Percentiles rank a stretch among this genome's conserved stretches.
phyloP scores from a whole-genome alignment of 2,888 invertebrate species.

The Limnephilus lunatus region DNA sequence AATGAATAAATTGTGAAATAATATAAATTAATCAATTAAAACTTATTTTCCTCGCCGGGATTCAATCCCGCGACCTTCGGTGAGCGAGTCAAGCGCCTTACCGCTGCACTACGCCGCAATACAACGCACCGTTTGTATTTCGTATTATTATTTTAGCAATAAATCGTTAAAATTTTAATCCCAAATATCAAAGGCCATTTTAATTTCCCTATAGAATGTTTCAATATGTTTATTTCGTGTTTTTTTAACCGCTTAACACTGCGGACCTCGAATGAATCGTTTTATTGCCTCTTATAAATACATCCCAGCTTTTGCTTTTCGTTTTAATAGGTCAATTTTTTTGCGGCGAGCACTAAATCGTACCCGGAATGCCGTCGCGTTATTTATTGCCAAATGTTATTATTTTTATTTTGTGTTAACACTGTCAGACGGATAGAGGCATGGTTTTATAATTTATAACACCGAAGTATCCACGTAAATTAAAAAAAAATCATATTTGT shows the following conservation, averaged over 20 bases:
- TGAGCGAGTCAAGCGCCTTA: no score
- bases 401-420: background rate
- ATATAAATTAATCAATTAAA: no score
- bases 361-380: conserved; percentile 44
- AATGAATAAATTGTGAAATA: no score
- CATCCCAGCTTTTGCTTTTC: background rate
- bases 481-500: no score
- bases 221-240: background rate
- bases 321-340: conserved; percentile 52
- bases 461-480: no score
- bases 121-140: background rate
- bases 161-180: background rate
- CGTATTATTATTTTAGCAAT: background rate
- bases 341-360: conserved; percentile 52
- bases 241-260: background rate
- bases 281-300: conserved; percentile 6
- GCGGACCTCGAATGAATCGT: background rate
- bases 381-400: conserved; percentile 50
- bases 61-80: no score
- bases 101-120: no score
- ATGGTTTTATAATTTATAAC: no score
- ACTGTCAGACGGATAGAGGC: background rate
- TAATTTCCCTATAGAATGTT: background rate
- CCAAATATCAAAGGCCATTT: background rate
- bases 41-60: no score